phyloP scores from a whole-genome alignment of 1,140 invertebrate species.

The Caenorhabditis tropicalis region DNA sequence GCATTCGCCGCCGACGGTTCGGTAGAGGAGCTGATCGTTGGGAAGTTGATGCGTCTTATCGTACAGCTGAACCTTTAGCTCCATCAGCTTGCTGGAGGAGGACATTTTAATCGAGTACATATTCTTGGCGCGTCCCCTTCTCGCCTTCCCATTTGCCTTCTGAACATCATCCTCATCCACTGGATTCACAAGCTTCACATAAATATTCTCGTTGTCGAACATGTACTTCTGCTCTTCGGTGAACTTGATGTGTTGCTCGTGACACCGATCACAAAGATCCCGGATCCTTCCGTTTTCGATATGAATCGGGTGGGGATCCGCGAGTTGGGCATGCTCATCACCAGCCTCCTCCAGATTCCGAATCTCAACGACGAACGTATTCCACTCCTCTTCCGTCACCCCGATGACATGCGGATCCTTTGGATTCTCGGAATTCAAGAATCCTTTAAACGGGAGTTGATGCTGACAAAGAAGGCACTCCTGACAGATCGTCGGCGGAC shows the following conservation, averaged over 20 bases:
- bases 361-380: background rate
- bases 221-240: constrained; percentile 25
- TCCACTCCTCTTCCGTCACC: background rate
- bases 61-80: constrained; percentile 28
- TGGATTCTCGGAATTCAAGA: background rate
- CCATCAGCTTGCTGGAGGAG: background rate
- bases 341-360: background rate
- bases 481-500: background rate
- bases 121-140: constrained; percentile 7
- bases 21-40: background rate
- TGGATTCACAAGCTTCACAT: constrained; percentile 20
- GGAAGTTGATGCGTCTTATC: constrained; percentile 28
- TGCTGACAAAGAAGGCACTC: constrained; percentile 19
- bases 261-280: background rate
- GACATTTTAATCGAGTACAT: background rate
- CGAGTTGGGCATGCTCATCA: background rate
- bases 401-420: constrained; percentile 1
- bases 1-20: background rate
- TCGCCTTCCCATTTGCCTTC: constrained; percentile 19
- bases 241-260: constrained; percentile 18
- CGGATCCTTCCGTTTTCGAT: background rate
- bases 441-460: background rate
- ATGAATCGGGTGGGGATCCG: background rate
- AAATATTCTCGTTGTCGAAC: constrained; percentile 31
- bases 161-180: background rate